phyloP scores from a whole-genome alignment of 2,113 vertebrate genomes.

The Corvus cornix region DNA sequence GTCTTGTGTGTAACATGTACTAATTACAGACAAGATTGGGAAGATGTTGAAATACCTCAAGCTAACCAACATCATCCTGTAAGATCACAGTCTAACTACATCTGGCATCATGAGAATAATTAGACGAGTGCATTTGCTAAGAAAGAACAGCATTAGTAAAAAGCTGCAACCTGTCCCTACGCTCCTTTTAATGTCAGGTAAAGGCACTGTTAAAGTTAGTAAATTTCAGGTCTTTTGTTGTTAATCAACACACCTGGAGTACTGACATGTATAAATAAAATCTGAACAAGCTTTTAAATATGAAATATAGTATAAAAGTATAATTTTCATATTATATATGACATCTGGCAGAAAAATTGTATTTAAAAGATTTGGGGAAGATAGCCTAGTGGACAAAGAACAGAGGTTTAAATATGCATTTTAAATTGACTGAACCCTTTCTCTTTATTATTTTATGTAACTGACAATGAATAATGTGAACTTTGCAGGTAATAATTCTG shows the following conservation, averaged over 20 bases:
- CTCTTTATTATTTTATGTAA: not conserved
- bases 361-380: not conserved
- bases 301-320: not conserved
- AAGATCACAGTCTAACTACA: not conserved
- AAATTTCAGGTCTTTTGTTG: not conserved
- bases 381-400: not conserved
- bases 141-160: not conserved
- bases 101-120: not conserved
- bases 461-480: not conserved
- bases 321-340: not conserved
- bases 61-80: not conserved
- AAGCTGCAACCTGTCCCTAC: not conserved
- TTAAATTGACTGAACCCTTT: not conserved
- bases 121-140: not conserved
- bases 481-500: not conserved
- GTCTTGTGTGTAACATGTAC: not conserved
- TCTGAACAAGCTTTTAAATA: not conserved
- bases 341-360: not conserved
- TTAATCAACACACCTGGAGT: not conserved
- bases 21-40: not conserved
- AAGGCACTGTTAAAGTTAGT: not conserved
- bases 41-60: not conserved
- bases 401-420: not conserved
- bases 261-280: not conserved
- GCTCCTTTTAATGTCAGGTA: not conserved